Conservation (phyloP, 1,140 invertebrate genomes). For the Drosophila erecta region DNA sequence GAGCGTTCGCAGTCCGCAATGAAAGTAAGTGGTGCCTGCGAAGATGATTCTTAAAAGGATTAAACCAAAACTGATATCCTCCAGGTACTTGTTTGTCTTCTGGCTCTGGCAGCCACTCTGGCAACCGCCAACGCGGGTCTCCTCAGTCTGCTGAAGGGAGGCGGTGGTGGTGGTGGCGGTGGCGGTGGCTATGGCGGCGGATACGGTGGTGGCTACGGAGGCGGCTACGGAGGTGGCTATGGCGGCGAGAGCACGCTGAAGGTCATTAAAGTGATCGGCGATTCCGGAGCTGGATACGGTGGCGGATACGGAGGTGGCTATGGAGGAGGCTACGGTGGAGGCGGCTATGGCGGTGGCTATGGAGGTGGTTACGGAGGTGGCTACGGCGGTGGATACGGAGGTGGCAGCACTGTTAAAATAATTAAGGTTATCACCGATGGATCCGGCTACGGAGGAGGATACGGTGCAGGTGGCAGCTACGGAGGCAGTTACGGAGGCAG, state of each 20-base stretch:
- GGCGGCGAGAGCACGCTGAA: slow-evolving; percentile 24
- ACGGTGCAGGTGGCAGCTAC: neutral
- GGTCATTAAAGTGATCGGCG: slow-evolving; percentile 35
- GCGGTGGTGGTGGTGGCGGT: slow-evolving; percentile 36
- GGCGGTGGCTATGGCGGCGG: neutral
- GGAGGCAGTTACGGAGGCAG: slow-evolving; percentile 36
- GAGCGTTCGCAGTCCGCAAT: slow-evolving; percentile 47
- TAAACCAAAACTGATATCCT: slow-evolving; percentile 16
- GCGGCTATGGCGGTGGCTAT: slow-evolving; percentile 25
- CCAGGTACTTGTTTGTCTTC: slow-evolving; percentile 71
- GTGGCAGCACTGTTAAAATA: slow-evolving; percentile 37
- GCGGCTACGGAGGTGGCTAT: slow-evolving; percentile 36
- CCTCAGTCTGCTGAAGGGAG: slow-evolving; percentile 63
- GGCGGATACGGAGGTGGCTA: slow-evolving; percentile 28
- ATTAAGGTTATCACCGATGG: slow-evolving; percentile 45
- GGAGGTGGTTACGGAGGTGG: slow-evolving; percentile 23
- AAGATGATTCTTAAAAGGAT: slow-evolving; percentile 21
- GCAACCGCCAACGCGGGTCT: slow-evolving; percentile 68
- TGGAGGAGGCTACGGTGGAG: slow-evolving; percentile 40
- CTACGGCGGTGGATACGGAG: slow-evolving; percentile 31
- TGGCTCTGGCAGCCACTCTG: slow-evolving; percentile 65
- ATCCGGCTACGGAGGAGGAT: slow-evolving; percentile 27
- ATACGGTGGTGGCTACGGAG: slow-evolving; percentile 29
- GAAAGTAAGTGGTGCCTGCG: slow-evolving; percentile 63
- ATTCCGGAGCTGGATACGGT: slow-evolving; percentile 21